Conservation (phyloP, 1,140 invertebrate genomes). For the Tetragnatha versicolor region DNA sequence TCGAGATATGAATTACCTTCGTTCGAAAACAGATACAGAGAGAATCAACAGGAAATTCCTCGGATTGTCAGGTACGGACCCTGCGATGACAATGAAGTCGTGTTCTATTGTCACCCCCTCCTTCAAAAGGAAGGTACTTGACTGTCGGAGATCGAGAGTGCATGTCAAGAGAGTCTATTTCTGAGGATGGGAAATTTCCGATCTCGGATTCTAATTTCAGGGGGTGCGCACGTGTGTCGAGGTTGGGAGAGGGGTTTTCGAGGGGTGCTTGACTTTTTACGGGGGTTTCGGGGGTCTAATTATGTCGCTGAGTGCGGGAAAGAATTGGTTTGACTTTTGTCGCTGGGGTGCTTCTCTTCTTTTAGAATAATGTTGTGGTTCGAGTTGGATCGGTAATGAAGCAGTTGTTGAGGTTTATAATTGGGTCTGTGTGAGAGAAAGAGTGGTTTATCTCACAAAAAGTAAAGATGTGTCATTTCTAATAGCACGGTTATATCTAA, state of each 20-base stretch:
- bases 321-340: too few relatives aligned
- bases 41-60: constrained; percentile 43
- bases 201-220: too few relatives aligned
- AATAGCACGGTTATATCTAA: too few relatives aligned
- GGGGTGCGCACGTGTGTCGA: too few relatives aligned
- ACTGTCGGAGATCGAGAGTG: constrained; percentile 22
- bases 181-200: too few relatives aligned
- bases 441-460: too few relatives aligned
- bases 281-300: constrained; percentile 20
- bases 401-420: not conserved
- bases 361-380: not conserved
- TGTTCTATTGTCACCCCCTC: not conserved
- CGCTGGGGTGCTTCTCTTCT: too few relatives aligned
- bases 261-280: too few relatives aligned
- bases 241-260: too few relatives aligned
- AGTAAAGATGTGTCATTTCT: too few relatives aligned
- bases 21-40: not conserved
- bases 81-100: constrained; percentile 21
- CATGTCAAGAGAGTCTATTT: constrained; percentile 25
- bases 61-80: not conserved
- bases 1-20: not conserved
- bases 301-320: not conserved
- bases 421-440: too few relatives aligned
- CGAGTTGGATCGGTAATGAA: not conserved
- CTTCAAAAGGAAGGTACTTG: constrained; percentile 7